Percentiles rank a stretch among this genome's conserved stretches.
Conservation (phyloP, 2,113 vertebrate species). For the Notothenia coriiceps region DNA sequence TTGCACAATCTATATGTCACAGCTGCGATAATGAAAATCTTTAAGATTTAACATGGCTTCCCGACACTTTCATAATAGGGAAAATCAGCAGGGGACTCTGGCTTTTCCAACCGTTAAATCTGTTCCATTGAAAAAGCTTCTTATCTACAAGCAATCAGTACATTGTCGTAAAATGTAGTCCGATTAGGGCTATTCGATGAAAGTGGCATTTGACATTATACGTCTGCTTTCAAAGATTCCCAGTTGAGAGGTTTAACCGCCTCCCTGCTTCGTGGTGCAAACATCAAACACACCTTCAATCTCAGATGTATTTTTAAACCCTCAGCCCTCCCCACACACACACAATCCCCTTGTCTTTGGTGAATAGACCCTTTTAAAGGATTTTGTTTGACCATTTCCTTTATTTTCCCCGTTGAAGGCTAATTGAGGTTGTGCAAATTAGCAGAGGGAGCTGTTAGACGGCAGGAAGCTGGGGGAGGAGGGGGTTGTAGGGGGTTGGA, state of each 20-base stretch:
- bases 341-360: slow-evolving; percentile 11
- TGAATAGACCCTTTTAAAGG: slow-evolving; percentile 61
- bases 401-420: slow-evolving; percentile 62
- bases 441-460: slow-evolving; percentile 70
- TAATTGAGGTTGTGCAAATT: slow-evolving; percentile 76
- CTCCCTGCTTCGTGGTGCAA: slow-evolving; percentile 38
- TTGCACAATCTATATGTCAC: slow-evolving; percentile 28
- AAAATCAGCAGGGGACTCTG: slow-evolving; percentile 49
- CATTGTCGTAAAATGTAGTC: background rate
- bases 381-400: slow-evolving; percentile 66
- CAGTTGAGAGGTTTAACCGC: slow-evolving; percentile 39
- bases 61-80: slow-evolving; percentile 22
- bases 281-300: slow-evolving; percentile 63
- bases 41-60: background rate
- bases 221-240: slow-evolving; percentile 57
- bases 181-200: background rate
- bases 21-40: slow-evolving; percentile 46
- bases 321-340: background rate
- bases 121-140: background rate
- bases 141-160: background rate
- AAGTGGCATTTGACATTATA: slow-evolving; percentile 65
- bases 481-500: background rate
- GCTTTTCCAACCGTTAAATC: background rate
- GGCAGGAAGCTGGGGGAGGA: slow-evolving; percentile 1
- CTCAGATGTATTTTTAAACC: slow-evolving; percentile 71